These are phyloP conservation scores for Galemys pyrenaicus DNA, from an alignment of 2,113 vertebrate genomes.

Conservation along the genomic window DNA sequence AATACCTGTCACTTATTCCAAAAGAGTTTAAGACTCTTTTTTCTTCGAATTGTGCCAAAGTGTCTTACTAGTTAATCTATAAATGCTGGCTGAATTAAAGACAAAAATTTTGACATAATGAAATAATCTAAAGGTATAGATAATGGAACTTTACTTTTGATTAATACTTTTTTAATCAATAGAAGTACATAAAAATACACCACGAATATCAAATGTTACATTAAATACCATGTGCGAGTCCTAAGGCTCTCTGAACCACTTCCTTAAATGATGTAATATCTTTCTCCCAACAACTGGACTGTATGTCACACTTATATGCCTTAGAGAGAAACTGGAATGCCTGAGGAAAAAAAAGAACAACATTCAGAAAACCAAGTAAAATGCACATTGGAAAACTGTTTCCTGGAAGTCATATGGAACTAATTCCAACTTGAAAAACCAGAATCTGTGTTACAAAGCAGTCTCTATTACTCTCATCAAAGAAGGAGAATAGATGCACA, in stretches of 20 bases:
- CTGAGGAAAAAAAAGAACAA: slow-evolving; percentile 82
- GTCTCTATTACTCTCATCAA: neutral
- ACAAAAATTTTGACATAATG: neutral
- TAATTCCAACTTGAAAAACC: slow-evolving; percentile 30
- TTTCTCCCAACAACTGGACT: slow-evolving; percentile 92
- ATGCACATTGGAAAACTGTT: slow-evolving; percentile 35
- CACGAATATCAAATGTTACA: neutral
- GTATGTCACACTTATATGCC: slow-evolving; percentile 94
- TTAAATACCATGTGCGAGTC: slow-evolving; percentile 90
- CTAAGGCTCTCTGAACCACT: slow-evolving; percentile 88
- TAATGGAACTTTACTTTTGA: slow-evolving; percentile 39
- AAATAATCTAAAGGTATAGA: neutral
- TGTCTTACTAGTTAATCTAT: neutral
- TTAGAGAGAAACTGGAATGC: slow-evolving; percentile 94
- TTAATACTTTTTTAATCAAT: neutral
- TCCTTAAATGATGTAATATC: slow-evolving; percentile 90
- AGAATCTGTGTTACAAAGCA: neutral
- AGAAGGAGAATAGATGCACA: neutral
- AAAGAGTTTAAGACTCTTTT: neutral
- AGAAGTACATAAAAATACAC: neutral
- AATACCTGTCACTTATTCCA: neutral
- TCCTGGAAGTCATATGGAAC: slow-evolving; percentile 54
- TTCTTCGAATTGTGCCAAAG: neutral
- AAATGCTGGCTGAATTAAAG: slow-evolving; percentile 18
- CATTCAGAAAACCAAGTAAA: slow-evolving; percentile 43